Base-by-base conservation (phyloP, 2,888 invertebrate species). In the Pollenia labialis region DNA sequence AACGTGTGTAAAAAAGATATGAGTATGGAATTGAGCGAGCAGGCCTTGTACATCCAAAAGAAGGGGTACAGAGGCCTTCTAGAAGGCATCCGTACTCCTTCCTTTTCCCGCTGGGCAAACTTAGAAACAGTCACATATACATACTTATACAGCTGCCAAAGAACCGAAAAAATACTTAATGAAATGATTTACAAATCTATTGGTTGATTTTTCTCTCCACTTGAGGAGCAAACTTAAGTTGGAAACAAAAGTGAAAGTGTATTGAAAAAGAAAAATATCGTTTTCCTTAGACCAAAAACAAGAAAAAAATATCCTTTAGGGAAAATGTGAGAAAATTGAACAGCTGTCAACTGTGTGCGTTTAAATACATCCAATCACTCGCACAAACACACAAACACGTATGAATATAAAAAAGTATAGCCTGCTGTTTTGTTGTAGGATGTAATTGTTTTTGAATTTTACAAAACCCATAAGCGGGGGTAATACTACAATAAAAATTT, bases 251-350 rank as follows among this genome's bases (percentile, higher is more conserved):
- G 62, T 84, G 48, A 87, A 87, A 81, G 85, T 85, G 56, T 68
- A 81, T 54, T 62, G 12, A 40, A 62, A 56, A 44, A 23, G 44
- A 66, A 14, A 54, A 62, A 62, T 32, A 32, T 32, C 32, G 46
- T 58, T 62, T 62, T 72, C 4, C 46, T 60, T 0, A 44, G 40
- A 46, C 12, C 64, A 12, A 42, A 76, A 74, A 56, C 16, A 54
- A 32, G 6, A 32, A 32, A 32, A 32, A 32, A 32, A 32, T 32
- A 32, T 46, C 40, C 60, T 82, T 81, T 77, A 18, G 71, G 68
- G 9, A 84, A 81, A 77, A 64, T 87, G 87, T 87, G 81, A 79
- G 81, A 79, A 87, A 85, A 88, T 85, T 87, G 80, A 88, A 83
- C 88, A 86, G 86, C 88, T 88, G 88, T 87, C 83, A 86, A 81